Conservation (phyloP, 2,888 invertebrate species). For the Icerya purchasi region DNA sequence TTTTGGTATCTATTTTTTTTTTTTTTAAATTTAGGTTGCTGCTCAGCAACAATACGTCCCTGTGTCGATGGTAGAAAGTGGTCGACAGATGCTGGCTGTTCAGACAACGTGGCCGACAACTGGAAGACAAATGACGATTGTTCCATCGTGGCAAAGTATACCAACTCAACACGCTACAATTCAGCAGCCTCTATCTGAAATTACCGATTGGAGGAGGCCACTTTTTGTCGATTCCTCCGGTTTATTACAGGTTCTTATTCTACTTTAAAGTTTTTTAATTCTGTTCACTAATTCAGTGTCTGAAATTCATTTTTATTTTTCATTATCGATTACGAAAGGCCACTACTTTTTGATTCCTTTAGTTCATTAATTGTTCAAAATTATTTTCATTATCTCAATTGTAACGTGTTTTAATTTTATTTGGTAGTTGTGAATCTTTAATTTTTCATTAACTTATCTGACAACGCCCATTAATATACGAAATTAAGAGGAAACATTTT, state of each 20-base stretch:
- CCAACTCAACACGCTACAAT: slow-evolving; percentile 37
- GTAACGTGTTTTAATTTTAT: too few relatives aligned
- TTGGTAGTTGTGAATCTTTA: too few relatives aligned
- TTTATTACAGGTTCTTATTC: slow-evolving; percentile 36
- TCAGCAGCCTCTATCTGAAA: slow-evolving; percentile 37
- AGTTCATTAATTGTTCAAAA: too few relatives aligned
- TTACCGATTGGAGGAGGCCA: slow-evolving; percentile 49
- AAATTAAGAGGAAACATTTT: too few relatives aligned
- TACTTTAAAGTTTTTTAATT: not conserved
- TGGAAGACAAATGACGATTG: slow-evolving; percentile 56
- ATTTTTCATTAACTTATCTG: too few relatives aligned
- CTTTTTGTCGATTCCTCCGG: slow-evolving; percentile 50
- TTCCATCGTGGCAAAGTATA: slow-evolving; percentile 66
- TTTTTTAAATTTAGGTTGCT: slow-evolving; percentile 11
- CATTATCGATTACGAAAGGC: too few relatives aligned
- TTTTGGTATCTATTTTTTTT: too few relatives aligned
- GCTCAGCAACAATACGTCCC: slow-evolving; percentile 76
- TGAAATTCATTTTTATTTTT: not conserved
- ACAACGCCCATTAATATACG: too few relatives aligned
- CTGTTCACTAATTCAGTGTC: not conserved
- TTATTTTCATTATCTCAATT: too few relatives aligned
- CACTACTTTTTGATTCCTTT: too few relatives aligned
- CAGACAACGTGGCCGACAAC: slow-evolving; percentile 34
- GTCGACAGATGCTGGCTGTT: slow-evolving; percentile 44
- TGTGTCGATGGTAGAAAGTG: slow-evolving; percentile 75